phyloP scores from a whole-genome alignment of 2,113 vertebrate genomes.

The Pseudorectes ferrugineus region DNA sequence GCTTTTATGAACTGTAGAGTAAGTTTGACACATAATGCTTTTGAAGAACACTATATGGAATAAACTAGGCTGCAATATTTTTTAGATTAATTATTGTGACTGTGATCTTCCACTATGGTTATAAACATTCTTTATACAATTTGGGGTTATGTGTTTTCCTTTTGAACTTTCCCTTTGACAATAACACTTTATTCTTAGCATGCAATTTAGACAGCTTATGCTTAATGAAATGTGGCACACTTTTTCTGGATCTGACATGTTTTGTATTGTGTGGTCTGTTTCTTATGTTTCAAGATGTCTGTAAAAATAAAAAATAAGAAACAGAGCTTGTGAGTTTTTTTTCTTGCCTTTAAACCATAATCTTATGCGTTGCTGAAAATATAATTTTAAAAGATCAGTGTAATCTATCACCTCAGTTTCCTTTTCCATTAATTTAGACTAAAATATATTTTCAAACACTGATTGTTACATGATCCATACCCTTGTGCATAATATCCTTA shows the following conservation, averaged over 20 bases:
- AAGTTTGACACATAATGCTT: background rate
- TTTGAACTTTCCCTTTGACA: slow-evolving; percentile 2
- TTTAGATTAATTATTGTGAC: slow-evolving; percentile 23
- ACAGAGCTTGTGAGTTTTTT: background rate
- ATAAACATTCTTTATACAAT: background rate
- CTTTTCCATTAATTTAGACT: background rate
- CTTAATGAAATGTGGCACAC: background rate
- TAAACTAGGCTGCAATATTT: background rate
- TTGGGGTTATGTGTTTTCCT: background rate
- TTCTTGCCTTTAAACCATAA: background rate
- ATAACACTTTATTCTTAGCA: background rate
- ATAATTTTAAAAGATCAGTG: background rate
- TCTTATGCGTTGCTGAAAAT: background rate
- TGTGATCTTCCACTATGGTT: background rate
- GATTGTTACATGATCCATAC: background rate
- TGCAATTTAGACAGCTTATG: background rate
- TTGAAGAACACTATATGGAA: background rate
- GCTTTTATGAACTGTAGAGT: background rate
- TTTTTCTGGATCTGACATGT: background rate
- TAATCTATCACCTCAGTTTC: background rate
- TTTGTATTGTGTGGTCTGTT: background rate
- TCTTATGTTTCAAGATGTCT: background rate
- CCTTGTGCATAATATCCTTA: background rate
- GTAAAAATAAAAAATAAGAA: background rate
- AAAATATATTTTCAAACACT: background rate